A percentile compares a stretch with the other conserved stretches of the same genome.
phyloP scores from a whole-genome alignment of 2,888 invertebrate genomes.

The Drosophila kokeensis region DNA sequence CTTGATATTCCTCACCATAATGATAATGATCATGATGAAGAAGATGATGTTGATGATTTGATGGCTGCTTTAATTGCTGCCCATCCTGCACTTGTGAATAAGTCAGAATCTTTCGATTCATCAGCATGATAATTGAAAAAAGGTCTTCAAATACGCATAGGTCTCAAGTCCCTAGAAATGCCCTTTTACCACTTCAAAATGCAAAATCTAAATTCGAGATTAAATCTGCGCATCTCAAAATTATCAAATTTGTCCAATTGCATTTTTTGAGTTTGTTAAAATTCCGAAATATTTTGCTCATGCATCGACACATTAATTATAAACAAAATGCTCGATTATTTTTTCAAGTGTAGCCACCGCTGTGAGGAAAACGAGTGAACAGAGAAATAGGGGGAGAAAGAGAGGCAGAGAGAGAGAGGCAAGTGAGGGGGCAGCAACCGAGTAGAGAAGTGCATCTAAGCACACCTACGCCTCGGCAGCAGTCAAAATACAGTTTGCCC shows the following conservation, averaged over 20 bases:
- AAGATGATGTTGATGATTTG: constrained; percentile 11
- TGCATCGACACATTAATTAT: neutral
- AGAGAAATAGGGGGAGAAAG: neutral
- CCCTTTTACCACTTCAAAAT: neutral
- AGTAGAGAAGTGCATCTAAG: constrained; percentile 31
- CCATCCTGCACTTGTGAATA: neutral
- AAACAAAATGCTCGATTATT: neutral
- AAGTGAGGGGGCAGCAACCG: neutral
- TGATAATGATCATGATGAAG: constrained; percentile 6
- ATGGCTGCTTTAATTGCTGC: constrained; percentile 6
- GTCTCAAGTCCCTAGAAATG: neutral
- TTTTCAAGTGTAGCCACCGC: constrained; percentile 5
- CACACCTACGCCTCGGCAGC: constrained; percentile 29
- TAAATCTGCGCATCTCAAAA: neutral
- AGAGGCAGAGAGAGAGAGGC: neutral
- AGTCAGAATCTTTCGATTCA: neutral
- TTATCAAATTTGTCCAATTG: neutral
- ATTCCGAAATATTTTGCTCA: neutral
- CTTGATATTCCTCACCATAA: constrained; percentile 4
- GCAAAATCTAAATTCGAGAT: neutral
- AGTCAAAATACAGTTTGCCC: constrained; percentile 1
- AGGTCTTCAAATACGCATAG: no score
- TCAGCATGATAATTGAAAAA: neutral
- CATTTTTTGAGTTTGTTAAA: neutral
- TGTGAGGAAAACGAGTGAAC: constrained; percentile 29